Conservation (phyloP, 1,140 invertebrate species). For the Drosophila navojoa region DNA sequence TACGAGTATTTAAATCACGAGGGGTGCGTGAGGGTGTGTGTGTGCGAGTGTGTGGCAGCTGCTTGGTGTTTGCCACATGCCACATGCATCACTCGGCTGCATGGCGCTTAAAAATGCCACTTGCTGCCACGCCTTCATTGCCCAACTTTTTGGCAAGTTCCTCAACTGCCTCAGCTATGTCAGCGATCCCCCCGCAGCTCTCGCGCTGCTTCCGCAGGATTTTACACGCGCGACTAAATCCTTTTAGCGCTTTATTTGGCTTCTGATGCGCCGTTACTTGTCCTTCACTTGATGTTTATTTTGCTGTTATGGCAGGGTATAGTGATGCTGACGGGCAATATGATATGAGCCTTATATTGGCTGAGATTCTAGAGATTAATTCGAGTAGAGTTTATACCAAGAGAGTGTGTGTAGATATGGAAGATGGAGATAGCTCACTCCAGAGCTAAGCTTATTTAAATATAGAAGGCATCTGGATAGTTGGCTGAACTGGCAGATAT, state of each 20-base stretch:
- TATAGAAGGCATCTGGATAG: too few relatives aligned
- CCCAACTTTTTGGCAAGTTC: not conserved
- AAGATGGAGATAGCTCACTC: too few relatives aligned
- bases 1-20: slow-evolving; percentile 60
- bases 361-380: too few relatives aligned
- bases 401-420: too few relatives aligned
- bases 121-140: not conserved
- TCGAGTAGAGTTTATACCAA: too few relatives aligned
- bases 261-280: slow-evolving; percentile 52
- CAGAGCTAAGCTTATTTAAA: too few relatives aligned
- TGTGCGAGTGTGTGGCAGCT: not conserved
- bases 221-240: slow-evolving; percentile 57
- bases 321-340: not conserved
- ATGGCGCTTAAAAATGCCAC: slow-evolving; percentile 3
- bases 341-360: too few relatives aligned
- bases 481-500: too few relatives aligned
- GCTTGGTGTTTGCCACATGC: slow-evolving; percentile 6
- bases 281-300: slow-evolving; percentile 47
- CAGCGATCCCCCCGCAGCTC: not conserved
- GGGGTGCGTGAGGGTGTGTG: too few relatives aligned
- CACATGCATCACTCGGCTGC: not conserved
- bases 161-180: not conserved
- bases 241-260: slow-evolving; percentile 79
- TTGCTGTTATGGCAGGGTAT: not conserved
- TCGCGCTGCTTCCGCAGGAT: not conserved